Conservation (phyloP, 1,140 invertebrate genomes). For the Zaprionus camerounensis region DNA sequence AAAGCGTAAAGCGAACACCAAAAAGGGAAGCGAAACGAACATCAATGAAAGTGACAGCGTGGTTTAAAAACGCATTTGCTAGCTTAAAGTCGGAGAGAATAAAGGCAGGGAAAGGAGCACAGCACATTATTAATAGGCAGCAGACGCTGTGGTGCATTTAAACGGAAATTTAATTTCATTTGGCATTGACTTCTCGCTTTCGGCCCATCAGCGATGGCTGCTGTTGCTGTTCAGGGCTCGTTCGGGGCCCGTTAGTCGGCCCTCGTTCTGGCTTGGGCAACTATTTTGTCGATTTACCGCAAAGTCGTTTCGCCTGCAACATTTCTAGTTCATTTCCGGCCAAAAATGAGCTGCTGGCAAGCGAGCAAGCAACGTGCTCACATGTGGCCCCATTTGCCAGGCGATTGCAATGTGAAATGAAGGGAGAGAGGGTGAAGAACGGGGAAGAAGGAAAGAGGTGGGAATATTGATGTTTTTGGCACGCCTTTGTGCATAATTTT, state of each 20-base stretch:
- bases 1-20: background rate
- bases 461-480: constrained; percentile 25
- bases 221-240: background rate
- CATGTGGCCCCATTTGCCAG: constrained; percentile 47
- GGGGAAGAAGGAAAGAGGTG: background rate
- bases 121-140: constrained; percentile 34
- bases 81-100: constrained; percentile 25
- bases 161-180: constrained; percentile 81
- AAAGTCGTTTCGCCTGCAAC: constrained; percentile 67
- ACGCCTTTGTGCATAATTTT: constrained; percentile 77
- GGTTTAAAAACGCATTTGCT: constrained; percentile 54
- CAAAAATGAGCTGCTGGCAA: constrained; percentile 72
- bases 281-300: constrained; percentile 72
- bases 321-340: constrained; percentile 80
- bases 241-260: background rate
- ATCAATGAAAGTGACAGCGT: constrained; percentile 10
- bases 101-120: background rate
- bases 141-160: constrained; percentile 48
- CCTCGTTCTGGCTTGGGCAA: constrained; percentile 37
- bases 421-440: background rate
- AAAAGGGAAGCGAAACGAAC: background rate
- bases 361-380: constrained; percentile 21
- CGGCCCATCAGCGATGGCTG: background rate
- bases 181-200: constrained; percentile 31
- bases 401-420: constrained; percentile 9